Base-by-base conservation (phyloP, 2,113 vertebrate species). In the Aramus guarauna region DNA sequence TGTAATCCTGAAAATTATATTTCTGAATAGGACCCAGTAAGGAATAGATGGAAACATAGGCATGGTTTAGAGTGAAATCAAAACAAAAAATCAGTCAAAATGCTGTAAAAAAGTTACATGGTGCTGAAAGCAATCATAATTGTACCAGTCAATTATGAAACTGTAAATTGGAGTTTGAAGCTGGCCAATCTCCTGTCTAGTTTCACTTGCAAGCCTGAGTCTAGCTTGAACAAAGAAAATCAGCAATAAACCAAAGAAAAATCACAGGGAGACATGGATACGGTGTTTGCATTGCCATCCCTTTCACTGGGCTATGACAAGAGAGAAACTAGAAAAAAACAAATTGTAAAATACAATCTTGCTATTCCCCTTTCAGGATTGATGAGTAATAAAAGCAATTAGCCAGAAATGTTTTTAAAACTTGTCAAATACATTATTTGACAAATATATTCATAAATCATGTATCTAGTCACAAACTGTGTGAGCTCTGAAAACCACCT, bases 301-400 rank as follows among this genome's bases (percentile, higher is more conserved):
- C 30, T 87, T 92, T 78, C 58, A 72, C 52, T 39, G 48, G 39
- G 27, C 43, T 81, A 4, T 60, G 85, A 64, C 47, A 68, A 92
- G 45, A 82, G 22, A 72, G 67, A 52, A 23, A 73, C 37, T 59
- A 43, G 47, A 64, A 85, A 85, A 79, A 83, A 68, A 10, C 0
- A 0, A 62, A 30, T 30, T 58, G 37, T 67, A 80, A 68, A 94
- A 83, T 81, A 66, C 34, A 82, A 30, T 79, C 60, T 89, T 89
- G 36, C 83, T 92, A 60, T 62, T 91, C 53, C 29, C 14, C 56
- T 73, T 78, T 73, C 63, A 89, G 81, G 81, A 95, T 43, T 95
- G 77, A 94, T 95, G 80, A 95, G 32, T 72, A 92, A 92, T 85
- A 91, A 92, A 95, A 97, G 85, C 74, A 95, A 94, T 97, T 96